Percentiles rank a stretch among this genome's conserved stretches.
Conservation (phyloP, 2,888 invertebrate species). For the Bellardia pandia region DNA sequence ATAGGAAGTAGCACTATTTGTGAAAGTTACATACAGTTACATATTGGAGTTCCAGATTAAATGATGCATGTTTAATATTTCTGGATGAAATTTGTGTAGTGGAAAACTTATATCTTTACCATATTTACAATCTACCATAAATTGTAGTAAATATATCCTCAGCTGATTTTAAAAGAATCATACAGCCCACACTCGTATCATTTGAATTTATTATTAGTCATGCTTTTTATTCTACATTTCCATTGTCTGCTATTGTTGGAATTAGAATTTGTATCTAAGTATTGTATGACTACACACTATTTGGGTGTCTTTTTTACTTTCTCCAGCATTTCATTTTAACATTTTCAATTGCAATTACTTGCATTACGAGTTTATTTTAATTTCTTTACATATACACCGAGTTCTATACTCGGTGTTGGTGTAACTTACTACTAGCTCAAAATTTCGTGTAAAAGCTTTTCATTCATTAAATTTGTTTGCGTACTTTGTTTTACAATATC, state of each 20-base stretch:
- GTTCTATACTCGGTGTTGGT: background rate
- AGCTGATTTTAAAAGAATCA: background rate
- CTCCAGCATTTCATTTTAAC: background rate
- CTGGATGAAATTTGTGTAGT: too few relatives aligned
- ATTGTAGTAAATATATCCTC: too few relatives aligned
- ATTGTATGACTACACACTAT: conserved; percentile 7
- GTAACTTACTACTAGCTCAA: conserved; percentile 42
- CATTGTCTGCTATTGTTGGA: conserved; percentile 33
- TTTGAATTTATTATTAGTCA: conserved; percentile 53
- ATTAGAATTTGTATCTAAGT: background rate
- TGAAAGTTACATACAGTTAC: too few relatives aligned
- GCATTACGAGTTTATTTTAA: conserved; percentile 30
- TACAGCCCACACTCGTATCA: background rate
- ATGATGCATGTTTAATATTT: too few relatives aligned
- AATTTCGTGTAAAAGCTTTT: conserved; percentile 77
- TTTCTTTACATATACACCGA: background rate
- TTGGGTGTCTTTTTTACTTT: background rate
- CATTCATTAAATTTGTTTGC: conserved; percentile 78
- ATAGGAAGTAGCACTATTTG: too few relatives aligned
- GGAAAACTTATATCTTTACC: too few relatives aligned
- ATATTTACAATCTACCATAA: too few relatives aligned
- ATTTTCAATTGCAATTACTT: conserved; percentile 56
- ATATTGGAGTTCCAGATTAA: too few relatives aligned
- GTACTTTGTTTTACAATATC: conserved; percentile 36
- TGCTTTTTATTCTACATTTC: conserved; percentile 19